Evolutionary conservation across 2,113 vertebrate species (phyloP), one percentile per base, ranked within the genome.

Genomic region (Anas platyrhynchos): DNA sequence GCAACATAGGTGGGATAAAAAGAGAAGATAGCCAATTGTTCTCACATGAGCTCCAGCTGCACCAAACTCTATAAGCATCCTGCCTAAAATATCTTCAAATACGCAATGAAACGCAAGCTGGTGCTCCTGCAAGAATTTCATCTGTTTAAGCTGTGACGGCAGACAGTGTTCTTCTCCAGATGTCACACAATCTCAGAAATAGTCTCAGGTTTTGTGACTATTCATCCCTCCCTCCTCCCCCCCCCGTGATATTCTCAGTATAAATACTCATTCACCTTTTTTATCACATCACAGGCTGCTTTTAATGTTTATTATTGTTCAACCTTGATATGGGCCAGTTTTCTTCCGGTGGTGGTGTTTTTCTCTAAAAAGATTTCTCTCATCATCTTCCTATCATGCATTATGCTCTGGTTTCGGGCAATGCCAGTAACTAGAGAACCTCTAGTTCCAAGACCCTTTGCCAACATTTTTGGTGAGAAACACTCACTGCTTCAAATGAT

Each of bases 21-120:
- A 92, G 66, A 56, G n/a, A 89, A 89, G 36, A 54, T 14, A 62
- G 54, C 22, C 26, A 50, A 46, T 41, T 89, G 56, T 7, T 95
- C 55, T 41, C 48, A 61, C 29, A 41, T 63, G 61, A 87, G 27
- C 43, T 82, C 65, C n/a, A 84, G 58, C 73, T 71, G 77, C 2
- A 15, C 44, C 55, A 50, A 66, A 66, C 44, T 83, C 83, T 29
- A 18, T 65, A 36, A 89, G 43, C 89, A 81, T 41, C 48, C 21
- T n/a, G 58, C 46, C 41, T n/a, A 78, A 86, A 92, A 72, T 84
- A 87, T 46, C 86, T 79, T 82, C 77, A 81, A 75, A 89, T 48
- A 66, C 46, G 26, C 32, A 52, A 34, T 10, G 52, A 56, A 88
- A 73, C 4, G 10, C 75, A 85, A 88, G 65, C 36, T 36, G 52